Conservation (phyloP, 2,797 vertebrate genomes). For the Semaprochilodus insignis region DNA sequence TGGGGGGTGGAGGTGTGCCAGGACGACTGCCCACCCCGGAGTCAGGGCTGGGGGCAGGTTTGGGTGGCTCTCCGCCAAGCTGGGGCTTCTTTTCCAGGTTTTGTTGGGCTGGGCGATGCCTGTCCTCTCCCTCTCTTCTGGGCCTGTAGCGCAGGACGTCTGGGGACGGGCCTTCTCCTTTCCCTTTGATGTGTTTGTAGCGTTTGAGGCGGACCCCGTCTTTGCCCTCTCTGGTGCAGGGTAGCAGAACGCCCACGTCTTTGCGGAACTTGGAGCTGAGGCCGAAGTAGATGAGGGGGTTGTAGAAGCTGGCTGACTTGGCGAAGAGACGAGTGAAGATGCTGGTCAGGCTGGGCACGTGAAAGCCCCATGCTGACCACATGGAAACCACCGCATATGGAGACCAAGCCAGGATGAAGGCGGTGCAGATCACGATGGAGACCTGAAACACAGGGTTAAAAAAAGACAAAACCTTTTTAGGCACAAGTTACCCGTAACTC, state of each 20-base stretch:
- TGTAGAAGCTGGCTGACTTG: constrained; percentile 91
- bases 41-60: constrained; percentile 67
- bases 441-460: constrained; percentile 70
- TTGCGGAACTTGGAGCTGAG: constrained; percentile 89
- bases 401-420: constrained; percentile 90
- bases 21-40: constrained; percentile 76
- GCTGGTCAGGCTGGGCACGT: constrained; percentile 85
- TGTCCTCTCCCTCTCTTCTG: constrained; percentile 20
- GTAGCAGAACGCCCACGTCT: constrained; percentile 79
- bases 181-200: constrained; percentile 80
- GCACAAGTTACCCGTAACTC: no score
- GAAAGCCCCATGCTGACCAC: constrained; percentile 86
- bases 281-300: constrained; percentile 89
- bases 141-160: constrained; percentile 45
- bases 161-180: constrained; percentile 62
- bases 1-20: constrained; percentile 70
- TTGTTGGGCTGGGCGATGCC: constrained; percentile 27
- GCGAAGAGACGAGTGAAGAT: constrained; percentile 87
- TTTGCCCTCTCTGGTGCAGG: constrained; percentile 74
- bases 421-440: constrained; percentile 87
- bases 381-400: constrained; percentile 93
- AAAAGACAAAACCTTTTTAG: neutral
- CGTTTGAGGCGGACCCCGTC: constrained; percentile 82
- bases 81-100: constrained; percentile 63
- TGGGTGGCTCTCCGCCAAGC: neutral